Percentiles rank a stretch among this genome's conserved stretches.
Conservation (phyloP, 2,797 vertebrate genomes). For the Anguilla pacifica region DNA sequence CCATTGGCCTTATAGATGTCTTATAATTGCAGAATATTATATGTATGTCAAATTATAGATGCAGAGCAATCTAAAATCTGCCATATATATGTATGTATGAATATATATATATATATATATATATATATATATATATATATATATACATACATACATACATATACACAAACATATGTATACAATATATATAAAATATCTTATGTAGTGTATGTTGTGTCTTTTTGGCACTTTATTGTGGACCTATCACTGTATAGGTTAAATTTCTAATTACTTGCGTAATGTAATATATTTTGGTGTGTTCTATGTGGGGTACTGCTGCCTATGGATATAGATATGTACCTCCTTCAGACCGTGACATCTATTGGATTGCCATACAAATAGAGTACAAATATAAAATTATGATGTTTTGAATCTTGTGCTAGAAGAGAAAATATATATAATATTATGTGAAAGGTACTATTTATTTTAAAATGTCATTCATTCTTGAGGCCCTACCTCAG, state of each 20-base stretch:
- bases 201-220: constrained; percentile 81
- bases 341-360: constrained; percentile 80
- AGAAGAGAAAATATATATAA: constrained; percentile 68
- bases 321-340: constrained; percentile 96
- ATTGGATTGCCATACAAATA: constrained; percentile 75
- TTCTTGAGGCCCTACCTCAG: constrained; percentile 99
- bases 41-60: constrained; percentile 71
- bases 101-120: not conserved
- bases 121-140: constrained; percentile 38
- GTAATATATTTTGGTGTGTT: constrained; percentile 88
- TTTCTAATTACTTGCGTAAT: constrained; percentile 96
- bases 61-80: constrained; percentile 75
- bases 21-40: constrained; percentile 80
- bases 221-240: constrained; percentile 92
- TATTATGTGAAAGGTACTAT: constrained; percentile 83
- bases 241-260: constrained; percentile 90
- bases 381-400: constrained; percentile 66
- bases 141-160: constrained; percentile 19
- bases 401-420: constrained; percentile 81
- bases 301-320: constrained; percentile 87
- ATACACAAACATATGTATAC: not conserved
- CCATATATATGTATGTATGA: constrained; percentile 67
- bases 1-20: constrained; percentile 94
- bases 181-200: constrained; percentile 65
- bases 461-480: constrained; percentile 87